Evolutionary conservation across 2,113 vertebrate genomes (phyloP).

Genomic region (Rafetus swinhoei): DNA sequence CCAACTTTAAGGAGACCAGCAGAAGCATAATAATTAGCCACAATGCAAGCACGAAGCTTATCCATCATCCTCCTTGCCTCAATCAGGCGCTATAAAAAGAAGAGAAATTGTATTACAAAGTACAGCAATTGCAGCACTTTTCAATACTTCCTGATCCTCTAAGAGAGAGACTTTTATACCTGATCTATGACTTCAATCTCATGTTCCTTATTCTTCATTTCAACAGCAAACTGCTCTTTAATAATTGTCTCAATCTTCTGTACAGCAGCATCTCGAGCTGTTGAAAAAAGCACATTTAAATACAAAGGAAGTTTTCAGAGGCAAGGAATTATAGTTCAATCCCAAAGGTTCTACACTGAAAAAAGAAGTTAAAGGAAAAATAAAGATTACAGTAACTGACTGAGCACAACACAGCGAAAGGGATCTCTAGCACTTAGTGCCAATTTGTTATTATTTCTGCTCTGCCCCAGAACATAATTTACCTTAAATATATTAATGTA

Average conservation of each 20-base stretch:
- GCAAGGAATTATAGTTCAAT: not conserved
- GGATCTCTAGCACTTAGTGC: not conserved
- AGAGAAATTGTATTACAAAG: not conserved
- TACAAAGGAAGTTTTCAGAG: not conserved
- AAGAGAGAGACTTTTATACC: constrained; percentile 77
- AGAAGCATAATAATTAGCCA: constrained; percentile 96
- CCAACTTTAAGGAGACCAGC: constrained; percentile 89
- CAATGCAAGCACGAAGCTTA: constrained; percentile 96
- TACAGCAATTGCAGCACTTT: not conserved
- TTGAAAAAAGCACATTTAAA: constrained; percentile 36
- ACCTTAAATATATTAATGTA: not conserved
- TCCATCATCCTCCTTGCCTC: constrained; percentile 99
- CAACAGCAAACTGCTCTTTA: constrained; percentile 94
- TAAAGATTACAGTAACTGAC: not conserved
- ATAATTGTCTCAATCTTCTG: constrained; percentile 98
- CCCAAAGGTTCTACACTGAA: not conserved
- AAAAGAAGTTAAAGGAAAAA: not conserved
- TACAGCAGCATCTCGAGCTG: constrained; percentile 94
- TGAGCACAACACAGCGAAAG: not conserved
- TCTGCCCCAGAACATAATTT: not conserved
- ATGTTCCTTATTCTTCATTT: constrained; percentile 99
- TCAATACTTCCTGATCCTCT: not conserved
- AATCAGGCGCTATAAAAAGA: constrained; percentile 87
- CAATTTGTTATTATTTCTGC: not conserved
- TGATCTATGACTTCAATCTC: constrained; percentile 98